Conservation (phyloP, 2,797 vertebrate species). For the Eremophila alpestris region DNA sequence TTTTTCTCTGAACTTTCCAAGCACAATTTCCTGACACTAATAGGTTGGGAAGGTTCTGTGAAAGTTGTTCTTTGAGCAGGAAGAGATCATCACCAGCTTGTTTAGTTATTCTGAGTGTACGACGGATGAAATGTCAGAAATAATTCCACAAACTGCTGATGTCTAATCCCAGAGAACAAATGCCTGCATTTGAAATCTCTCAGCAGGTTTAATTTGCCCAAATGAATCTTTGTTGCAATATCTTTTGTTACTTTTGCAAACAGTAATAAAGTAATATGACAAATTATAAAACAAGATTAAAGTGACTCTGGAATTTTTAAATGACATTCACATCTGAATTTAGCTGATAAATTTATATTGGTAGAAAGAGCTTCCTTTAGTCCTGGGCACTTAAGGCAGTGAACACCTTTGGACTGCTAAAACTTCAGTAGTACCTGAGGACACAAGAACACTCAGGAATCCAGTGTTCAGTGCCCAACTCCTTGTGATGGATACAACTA, state of each 20-base stretch:
- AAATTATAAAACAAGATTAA: conserved; percentile 39
- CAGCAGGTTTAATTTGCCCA: conserved; percentile 43
- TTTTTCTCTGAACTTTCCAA: conserved; percentile 10
- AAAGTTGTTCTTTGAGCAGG: conserved; percentile 48
- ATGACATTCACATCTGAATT: conserved; percentile 35
- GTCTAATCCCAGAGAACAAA: conserved; percentile 23
- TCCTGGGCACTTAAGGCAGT: background rate
- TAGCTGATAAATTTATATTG: background rate
- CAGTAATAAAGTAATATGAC: conserved; percentile 47
- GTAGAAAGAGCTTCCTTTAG: background rate
- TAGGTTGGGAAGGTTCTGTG: conserved; percentile 8
- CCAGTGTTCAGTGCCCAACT: accelerated
- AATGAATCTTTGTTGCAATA: conserved; percentile 7
- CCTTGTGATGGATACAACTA: background rate
- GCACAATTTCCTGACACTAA: conserved; percentile 28
- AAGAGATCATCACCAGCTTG: background rate
- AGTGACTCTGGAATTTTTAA: conserved; percentile 32
- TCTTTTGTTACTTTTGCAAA: conserved; percentile 42
- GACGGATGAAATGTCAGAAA: conserved; percentile 55
- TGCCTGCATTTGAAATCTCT: conserved; percentile 24
- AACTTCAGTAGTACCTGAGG: background rate
- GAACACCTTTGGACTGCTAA: background rate
- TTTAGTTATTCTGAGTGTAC: conserved; percentile 54
- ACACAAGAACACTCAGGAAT: background rate
- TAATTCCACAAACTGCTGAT: conserved; percentile 43